Evolutionary conservation across 2,113 vertebrate species (phyloP).

Genomic region (Hippoglossus stenolepis): DNA sequence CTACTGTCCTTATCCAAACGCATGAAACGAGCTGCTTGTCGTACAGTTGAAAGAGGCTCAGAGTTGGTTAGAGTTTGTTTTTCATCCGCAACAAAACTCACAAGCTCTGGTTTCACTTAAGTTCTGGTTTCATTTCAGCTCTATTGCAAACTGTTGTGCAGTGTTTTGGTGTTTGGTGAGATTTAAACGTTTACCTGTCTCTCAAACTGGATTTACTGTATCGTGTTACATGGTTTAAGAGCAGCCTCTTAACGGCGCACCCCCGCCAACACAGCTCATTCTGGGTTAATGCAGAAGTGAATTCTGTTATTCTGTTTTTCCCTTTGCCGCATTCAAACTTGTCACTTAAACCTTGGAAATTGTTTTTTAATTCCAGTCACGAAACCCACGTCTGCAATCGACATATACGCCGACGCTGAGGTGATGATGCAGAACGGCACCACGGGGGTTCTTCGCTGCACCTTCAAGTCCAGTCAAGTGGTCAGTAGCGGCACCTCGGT

Average conservation of each 20-base stretch:
- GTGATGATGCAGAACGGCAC: constrained; percentile 91
- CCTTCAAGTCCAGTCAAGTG: constrained; percentile 86
- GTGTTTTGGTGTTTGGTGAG: not conserved
- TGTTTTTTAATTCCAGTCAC: constrained; percentile 48
- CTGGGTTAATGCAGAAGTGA: too few species aligned
- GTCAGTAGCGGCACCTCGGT: constrained; percentile 83
- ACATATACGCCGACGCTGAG: constrained; percentile 85
- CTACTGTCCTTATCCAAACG: not conserved
- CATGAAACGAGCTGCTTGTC: not conserved
- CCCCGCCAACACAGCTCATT: accelerated
- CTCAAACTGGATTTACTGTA: not conserved
- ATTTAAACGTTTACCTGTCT: not conserved
- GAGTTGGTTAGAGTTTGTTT: too few species aligned
- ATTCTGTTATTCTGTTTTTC: too few species aligned
- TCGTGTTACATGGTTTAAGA: not conserved
- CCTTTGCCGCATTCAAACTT: too few species aligned
- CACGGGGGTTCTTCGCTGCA: constrained; percentile 86
- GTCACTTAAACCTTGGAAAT: not conserved
- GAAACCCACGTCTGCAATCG: constrained; percentile 79
- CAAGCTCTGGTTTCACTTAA: too few species aligned
- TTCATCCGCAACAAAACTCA: too few species aligned
- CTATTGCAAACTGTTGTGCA: too few species aligned
- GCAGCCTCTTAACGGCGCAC: not conserved
- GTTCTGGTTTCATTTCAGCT: not conserved
- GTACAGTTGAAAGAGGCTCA: too few species aligned